Percentiles rank a stretch among this genome's conserved stretches.
These are phyloP conservation scores for Drosophila nasuta DNA, from an alignment of 1,140 invertebrate genomes.

Conservation along the genomic window DNA sequence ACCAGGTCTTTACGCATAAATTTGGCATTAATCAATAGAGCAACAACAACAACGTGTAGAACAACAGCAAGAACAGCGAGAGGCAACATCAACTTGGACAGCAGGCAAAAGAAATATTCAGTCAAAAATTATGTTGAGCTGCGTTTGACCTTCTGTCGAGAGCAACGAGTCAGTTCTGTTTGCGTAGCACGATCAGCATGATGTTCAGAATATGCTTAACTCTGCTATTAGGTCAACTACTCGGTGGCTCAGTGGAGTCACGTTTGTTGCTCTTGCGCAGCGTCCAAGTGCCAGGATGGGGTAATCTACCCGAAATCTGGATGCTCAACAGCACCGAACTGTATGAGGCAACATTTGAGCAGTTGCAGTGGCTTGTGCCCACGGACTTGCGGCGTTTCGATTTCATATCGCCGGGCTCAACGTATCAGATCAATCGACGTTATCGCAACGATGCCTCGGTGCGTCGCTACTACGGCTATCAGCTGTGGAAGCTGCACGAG, in stretches of 20 bases:
- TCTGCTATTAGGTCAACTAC: not conserved
- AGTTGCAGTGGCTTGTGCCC: conserved; percentile 74
- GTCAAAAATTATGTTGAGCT: not conserved
- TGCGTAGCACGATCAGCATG: conserved; percentile 35
- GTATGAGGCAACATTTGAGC: conserved; percentile 73
- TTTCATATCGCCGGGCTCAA: conserved; percentile 68
- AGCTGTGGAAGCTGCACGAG: conserved; percentile 79
- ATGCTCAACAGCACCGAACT: conserved; percentile 65
- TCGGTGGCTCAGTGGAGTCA: not conserved
- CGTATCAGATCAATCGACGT: conserved; percentile 78
- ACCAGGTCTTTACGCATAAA: conserved; percentile 65
- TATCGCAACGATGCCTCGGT: conserved; percentile 67
- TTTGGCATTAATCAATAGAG: conserved; percentile 63
- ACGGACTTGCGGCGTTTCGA: conserved; percentile 71
- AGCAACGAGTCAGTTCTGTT: conserved; percentile 40
- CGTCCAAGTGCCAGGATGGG: conserved; percentile 54
- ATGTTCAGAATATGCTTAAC: not conserved
- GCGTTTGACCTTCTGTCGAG: conserved; percentile 41
- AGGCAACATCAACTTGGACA: not conserved
- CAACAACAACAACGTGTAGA: conserved; percentile 3
- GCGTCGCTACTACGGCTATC: conserved; percentile 65
- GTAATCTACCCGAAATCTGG: conserved; percentile 49
- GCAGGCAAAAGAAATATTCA: not conserved
- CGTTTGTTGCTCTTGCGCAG: conserved; percentile 64
- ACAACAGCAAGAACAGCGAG: too few species aligned